phyloP scores from a whole-genome alignment of 2,888 invertebrate species.

The Ormyrus rosae region DNA sequence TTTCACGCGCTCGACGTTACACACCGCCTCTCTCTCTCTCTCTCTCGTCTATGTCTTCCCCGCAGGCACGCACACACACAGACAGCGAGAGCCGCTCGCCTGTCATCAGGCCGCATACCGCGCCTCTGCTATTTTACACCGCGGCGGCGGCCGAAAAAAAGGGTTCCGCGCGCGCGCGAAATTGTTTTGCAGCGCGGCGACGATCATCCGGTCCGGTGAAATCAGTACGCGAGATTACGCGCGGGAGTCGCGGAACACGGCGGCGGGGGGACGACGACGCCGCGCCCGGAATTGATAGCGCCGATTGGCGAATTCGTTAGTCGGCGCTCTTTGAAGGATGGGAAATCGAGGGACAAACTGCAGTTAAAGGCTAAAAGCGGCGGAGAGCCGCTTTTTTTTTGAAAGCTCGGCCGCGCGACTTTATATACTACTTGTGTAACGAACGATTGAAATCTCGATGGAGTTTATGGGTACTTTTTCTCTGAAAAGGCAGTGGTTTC shows the following conservation, averaged over 20 bases:
- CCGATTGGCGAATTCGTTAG: conserved; percentile 65
- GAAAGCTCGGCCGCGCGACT: no score
- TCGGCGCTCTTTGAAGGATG: neutral
- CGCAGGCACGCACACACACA: neutral
- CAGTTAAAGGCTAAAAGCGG: conserved; percentile 7
- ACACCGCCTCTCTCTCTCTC: neutral
- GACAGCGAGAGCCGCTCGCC: neutral
- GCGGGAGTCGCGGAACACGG: conserved; percentile 55
- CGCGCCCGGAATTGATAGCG: conserved; percentile 65
- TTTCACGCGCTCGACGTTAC: no score
- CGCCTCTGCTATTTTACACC: no score
- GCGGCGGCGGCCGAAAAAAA: neutral
- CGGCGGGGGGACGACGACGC: conserved; percentile 26
- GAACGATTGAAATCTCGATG: no score
- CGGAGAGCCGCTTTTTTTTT: no score
- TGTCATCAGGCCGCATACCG: conserved; percentile 22
- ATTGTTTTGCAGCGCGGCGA: conserved; percentile 56
- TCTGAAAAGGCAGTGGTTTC: no score
- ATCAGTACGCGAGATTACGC: conserved; percentile 56
- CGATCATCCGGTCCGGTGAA: conserved; percentile 52
- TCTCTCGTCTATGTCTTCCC: neutral
- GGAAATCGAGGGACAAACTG: neutral
- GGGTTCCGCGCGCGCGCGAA: conserved; percentile 21
- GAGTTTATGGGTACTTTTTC: no score
- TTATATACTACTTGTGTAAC: no score